Conservation (phyloP, 2,888 invertebrate genomes). For the Orthonychiurus folsomi region DNA sequence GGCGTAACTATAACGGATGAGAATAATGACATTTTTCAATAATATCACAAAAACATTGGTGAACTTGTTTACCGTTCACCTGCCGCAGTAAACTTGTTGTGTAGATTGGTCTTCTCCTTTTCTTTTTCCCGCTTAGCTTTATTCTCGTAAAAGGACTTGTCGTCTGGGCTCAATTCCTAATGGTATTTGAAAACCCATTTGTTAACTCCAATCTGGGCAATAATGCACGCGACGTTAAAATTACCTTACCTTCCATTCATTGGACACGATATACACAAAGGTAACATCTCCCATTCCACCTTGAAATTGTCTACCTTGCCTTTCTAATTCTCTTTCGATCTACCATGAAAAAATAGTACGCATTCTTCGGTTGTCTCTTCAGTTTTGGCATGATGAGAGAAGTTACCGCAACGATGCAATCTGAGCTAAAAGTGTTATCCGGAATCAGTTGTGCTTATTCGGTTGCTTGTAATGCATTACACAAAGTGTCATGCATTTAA, state of each 20-base stretch:
- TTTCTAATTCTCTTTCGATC: constrained; percentile 25
- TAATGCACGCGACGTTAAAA: too few species aligned
- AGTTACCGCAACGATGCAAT: too few species aligned
- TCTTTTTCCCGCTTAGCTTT: constrained; percentile 32
- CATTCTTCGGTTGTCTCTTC: constrained; percentile 33
- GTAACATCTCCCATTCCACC: constrained; percentile 31
- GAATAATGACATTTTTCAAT: too few species aligned
- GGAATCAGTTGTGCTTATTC: too few species aligned
- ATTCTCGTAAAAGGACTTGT: constrained; percentile 28
- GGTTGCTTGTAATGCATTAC: too few species aligned
- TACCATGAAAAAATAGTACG: constrained; percentile 33
- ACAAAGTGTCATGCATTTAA: too few species aligned
- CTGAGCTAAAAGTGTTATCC: too few species aligned
- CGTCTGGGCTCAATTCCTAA: constrained; percentile 28
- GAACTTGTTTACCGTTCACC: constrained; percentile 34
- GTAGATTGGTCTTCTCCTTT: constrained; percentile 25
- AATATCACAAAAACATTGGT: neutral
- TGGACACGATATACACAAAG: constrained; percentile 16
- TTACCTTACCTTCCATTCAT: constrained; percentile 37
- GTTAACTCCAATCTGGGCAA: too few species aligned
- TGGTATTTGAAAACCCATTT: too few species aligned
- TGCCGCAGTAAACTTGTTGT: constrained; percentile 32
- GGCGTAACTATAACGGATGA: constrained; percentile 22
- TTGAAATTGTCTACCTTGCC: constrained; percentile 24
- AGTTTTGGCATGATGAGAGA: constrained; percentile 34